These are phyloP conservation scores for Oryzias dopingdopingensis DNA, from an alignment of 2,797 vertebrate species.

Conservation along the genomic window DNA sequence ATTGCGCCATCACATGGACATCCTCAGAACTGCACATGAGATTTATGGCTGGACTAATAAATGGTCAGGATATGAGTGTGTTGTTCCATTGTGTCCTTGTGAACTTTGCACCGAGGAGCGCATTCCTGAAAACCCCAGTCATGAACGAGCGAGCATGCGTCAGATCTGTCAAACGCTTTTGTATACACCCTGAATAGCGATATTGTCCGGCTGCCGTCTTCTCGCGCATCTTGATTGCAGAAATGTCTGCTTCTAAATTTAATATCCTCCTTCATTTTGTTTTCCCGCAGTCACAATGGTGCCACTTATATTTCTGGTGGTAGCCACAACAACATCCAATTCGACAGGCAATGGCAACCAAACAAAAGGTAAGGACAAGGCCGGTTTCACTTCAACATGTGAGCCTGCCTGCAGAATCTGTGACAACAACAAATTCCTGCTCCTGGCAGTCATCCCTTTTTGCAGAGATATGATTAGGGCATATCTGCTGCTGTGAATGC, in stretches of 20 bases:
- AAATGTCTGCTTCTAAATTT: slow-evolving; percentile 56
- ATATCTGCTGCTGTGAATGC: slow-evolving; percentile 22
- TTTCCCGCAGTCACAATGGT: slow-evolving; percentile 78
- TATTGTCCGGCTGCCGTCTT: slow-evolving; percentile 22
- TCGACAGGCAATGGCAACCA: slow-evolving; percentile 44
- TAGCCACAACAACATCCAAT: slow-evolving; percentile 51
- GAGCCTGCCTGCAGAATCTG: slow-evolving; percentile 32
- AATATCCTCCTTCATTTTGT: slow-evolving; percentile 65
- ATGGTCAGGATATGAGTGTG: slow-evolving; percentile 63
- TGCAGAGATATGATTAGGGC: slow-evolving; percentile 41
- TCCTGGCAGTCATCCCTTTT: slow-evolving; percentile 36
- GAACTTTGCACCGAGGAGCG: slow-evolving; percentile 62
- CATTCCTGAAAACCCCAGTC: slow-evolving; percentile 57
- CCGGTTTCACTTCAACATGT: slow-evolving; percentile 24
- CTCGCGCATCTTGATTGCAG: slow-evolving; percentile 39
- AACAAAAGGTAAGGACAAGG: slow-evolving; percentile 62
- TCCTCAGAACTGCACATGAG: not conserved
- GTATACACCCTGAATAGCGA: slow-evolving; percentile 44
- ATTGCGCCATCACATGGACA: slow-evolving; percentile 58
- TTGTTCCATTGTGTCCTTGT: slow-evolving; percentile 58
- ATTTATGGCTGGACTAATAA: slow-evolving; percentile 30
- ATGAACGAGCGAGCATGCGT: slow-evolving; percentile 44
- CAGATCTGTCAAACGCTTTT: slow-evolving; percentile 51
- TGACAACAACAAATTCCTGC: slow-evolving; percentile 10
- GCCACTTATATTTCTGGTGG: slow-evolving; percentile 73